Percentiles rank a stretch among this genome's conserved stretches.
These are phyloP conservation scores for Pegoplata infirma DNA, from an alignment of 2,888 invertebrate species.

Conservation along the genomic window DNA sequence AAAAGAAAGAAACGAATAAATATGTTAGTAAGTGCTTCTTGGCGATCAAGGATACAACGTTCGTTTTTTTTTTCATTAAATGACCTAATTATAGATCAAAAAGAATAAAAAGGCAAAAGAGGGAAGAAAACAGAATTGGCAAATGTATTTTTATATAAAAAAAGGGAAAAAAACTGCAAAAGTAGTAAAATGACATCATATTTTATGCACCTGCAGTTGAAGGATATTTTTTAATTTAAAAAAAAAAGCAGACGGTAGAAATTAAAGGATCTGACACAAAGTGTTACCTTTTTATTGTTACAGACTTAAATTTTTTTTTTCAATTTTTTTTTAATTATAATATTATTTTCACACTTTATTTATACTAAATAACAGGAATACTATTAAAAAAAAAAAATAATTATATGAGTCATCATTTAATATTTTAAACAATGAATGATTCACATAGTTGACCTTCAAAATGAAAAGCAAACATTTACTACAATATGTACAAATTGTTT, in stretches of 20 bases:
- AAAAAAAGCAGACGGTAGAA: background rate
- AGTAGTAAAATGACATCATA: slow-evolving; percentile 30
- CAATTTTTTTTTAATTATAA: no score
- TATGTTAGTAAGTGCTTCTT: slow-evolving; percentile 51
- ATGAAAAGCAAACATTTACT: slow-evolving; percentile 13
- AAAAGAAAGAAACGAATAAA: slow-evolving; percentile 42
- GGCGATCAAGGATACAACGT: slow-evolving; percentile 56
- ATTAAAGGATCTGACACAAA: background rate
- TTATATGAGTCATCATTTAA: slow-evolving; percentile 39
- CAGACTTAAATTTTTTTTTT: no score
- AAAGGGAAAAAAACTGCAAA: slow-evolving; percentile 4
- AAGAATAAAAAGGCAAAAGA: no score
- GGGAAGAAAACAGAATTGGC: slow-evolving; percentile 23
- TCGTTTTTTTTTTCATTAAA: slow-evolving; percentile 41
- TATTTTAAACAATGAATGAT: slow-evolving; percentile 37
- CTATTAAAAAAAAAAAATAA: slow-evolving; percentile 4
- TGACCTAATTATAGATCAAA: slow-evolving; percentile 62
- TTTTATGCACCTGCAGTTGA: slow-evolving; percentile 44
- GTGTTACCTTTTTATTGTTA: background rate
- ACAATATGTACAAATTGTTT: slow-evolving; percentile 16
- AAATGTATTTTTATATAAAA: slow-evolving; percentile 1
- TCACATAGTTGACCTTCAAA: slow-evolving; percentile 60
- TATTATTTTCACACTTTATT: slow-evolving; percentile 14
- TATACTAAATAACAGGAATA: no score
- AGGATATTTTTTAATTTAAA: background rate